Conservation (phyloP, 2,797 vertebrate species). For the Podargus strigoides region DNA sequence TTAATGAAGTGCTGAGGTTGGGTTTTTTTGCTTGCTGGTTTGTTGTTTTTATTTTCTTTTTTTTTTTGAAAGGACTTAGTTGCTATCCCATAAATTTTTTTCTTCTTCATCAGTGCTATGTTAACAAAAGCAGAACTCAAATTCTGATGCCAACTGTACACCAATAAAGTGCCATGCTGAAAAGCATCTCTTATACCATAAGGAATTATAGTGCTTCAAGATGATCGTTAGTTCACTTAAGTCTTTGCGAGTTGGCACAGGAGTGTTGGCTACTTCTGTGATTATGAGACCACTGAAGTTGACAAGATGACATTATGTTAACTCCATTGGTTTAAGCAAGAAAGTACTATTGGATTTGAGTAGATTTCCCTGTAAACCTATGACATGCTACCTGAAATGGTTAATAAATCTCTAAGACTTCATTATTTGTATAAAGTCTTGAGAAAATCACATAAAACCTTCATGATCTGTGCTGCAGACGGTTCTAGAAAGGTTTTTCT, state of each 20-base stretch:
- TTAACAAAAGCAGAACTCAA: not conserved
- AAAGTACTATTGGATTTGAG: not conserved
- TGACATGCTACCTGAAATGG: not conserved
- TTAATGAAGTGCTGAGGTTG: fast-evolving
- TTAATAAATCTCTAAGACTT: not conserved
- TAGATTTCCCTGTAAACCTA: not conserved
- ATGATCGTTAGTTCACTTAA: not conserved
- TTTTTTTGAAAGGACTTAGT: not conserved
- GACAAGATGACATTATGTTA: not conserved
- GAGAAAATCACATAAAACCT: not conserved
- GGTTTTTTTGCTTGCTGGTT: not conserved
- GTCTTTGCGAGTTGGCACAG: not conserved
- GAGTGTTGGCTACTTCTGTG: not conserved
- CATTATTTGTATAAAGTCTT: not conserved
- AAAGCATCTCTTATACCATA: not conserved
- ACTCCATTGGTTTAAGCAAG: not conserved
- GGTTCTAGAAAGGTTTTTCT: not conserved
- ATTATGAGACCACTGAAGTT: not conserved
- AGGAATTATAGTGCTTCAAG: not conserved
- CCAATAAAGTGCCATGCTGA: not conserved
- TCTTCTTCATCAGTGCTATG: not conserved
- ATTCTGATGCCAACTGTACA: not conserved
- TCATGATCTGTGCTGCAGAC: not conserved
- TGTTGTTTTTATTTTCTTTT: not conserved
- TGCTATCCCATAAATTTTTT: not conserved